Evolutionary conservation across 2,113 vertebrate species (phyloP), one percentile per base, ranked within the genome.

Genomic region (Petroica traversi): DNA sequence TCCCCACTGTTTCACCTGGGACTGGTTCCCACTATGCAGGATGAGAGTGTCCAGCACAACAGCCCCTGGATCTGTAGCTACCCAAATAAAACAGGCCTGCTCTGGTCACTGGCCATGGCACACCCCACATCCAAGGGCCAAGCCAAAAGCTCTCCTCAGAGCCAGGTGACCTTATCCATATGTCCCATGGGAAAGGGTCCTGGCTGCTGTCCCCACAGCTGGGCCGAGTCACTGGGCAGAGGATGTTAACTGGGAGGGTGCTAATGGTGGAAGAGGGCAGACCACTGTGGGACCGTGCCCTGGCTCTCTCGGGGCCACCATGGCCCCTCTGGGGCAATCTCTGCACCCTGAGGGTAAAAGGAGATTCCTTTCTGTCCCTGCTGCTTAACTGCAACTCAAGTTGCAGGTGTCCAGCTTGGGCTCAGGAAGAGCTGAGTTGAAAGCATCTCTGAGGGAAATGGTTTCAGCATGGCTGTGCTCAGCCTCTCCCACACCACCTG

Each of bases 201-300:
- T 69, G 49, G 22, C 20, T 51, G 40, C 7, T 82, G 48, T 81
- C 38, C 34, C 46, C 11, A 4, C 1, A 26, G 40, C 45, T 55
- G 12, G 14, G 29, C n/a, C 2, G 1, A 36, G 54, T 26, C 49
- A 22, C n/a, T 63, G 34, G 6, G 38, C 57, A 78, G 25, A 71
- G 19, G 43, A 1, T 31, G 54, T 64, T 40, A n/a, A 19, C 5
- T 24, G n/a, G 23, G 64, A 58, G 6, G 0, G 0, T 57, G 29
- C 8, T 51, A 15, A 38, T 55, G 22, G 24, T 59, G 51, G 26
- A 11, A 64, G 36, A 62, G 12, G 46, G 38, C 25, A 43, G 59
- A 8, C 2, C 45, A 2, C 14, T 25, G 28, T 31, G 48, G 41
- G 40, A 33, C 40, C 18, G 57, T 13, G 16, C 20, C 63, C 40